phyloP scores from a whole-genome alignment of 2,113 vertebrate species.

The Baryphthengus martii region DNA sequence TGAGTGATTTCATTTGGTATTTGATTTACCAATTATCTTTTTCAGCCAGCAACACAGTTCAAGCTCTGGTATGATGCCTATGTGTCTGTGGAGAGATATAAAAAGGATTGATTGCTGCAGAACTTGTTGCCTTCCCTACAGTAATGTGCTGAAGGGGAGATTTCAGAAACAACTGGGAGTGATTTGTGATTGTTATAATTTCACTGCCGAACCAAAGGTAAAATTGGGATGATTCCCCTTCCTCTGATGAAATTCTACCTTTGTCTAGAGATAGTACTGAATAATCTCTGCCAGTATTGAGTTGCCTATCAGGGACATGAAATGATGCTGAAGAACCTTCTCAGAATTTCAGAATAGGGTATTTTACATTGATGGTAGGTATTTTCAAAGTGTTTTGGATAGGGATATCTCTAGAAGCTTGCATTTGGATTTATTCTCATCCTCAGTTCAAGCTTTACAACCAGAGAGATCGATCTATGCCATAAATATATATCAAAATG shows the following conservation, averaged over 20 bases:
- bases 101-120: constrained; percentile 37
- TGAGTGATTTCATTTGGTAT: background rate
- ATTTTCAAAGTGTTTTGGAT: background rate
- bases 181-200: constrained; percentile 14
- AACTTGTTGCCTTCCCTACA: constrained; percentile 41
- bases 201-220: constrained; percentile 8
- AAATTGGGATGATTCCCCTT: background rate
- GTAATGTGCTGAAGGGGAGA: background rate
- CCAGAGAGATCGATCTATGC: background rate
- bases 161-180: constrained; percentile 9
- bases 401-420: background rate
- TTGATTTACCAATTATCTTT: constrained; percentile 32
- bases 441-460: background rate
- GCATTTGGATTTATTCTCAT: background rate
- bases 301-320: background rate
- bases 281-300: background rate
- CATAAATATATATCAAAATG: background rate
- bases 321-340: background rate
- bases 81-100: constrained; percentile 25
- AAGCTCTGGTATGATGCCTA: background rate
- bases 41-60: background rate
- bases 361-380: background rate
- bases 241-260: background rate
- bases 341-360: background rate
- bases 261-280: background rate